Evolutionary conservation across 2,797 vertebrate species (phyloP), one percentile per base, ranked within the genome.

Genomic region (Chiloscyllium punctatum): DNA sequence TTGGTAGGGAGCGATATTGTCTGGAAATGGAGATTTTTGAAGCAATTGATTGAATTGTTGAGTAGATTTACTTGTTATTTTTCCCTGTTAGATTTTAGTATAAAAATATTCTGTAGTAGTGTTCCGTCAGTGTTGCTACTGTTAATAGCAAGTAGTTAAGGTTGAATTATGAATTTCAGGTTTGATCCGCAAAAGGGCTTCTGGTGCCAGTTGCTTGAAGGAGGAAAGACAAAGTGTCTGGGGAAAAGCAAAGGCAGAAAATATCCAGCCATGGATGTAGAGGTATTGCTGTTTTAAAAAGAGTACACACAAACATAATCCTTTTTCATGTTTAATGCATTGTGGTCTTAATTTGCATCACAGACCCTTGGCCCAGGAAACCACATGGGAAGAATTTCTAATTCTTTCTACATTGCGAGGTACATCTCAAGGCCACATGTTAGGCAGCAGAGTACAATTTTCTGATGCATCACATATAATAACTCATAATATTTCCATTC

Each of bases 151-250:
- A 74, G 77, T 74, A 48, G 30, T 9, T 95, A 30, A 95, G 27
- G 30, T 18, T 95, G 94, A 33, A 62, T 96, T 0, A 42, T 37
- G 48, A 30, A 77, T 96, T 96, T 0, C 96, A 99, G 99, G 96
- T 99, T 99, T 97, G 98, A 99, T 96, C 98, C 98, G 96, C 98
- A 99, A 97, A 99, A 99, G 97, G 99, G 99, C 42, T 99, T 99
- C 96, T 99, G 99, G 99, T 99, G 99, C 97, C 99, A 99, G 96
- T 97, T 99, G 37, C 96, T 99, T 94, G 99, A 99, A 96, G 99
- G 99, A 96, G 99, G 99, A 95, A 98, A 98, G 97, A 99, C 98
- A 66, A 99, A 99, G 97, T 99, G 99, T 97, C 98, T 99, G 96
- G 99, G 99, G 25, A 99, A 99, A 97, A 99, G 98, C 97, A 99